Base-by-base conservation (phyloP, 2,113 vertebrate species). In the Psittacula cyanocephala region DNA sequence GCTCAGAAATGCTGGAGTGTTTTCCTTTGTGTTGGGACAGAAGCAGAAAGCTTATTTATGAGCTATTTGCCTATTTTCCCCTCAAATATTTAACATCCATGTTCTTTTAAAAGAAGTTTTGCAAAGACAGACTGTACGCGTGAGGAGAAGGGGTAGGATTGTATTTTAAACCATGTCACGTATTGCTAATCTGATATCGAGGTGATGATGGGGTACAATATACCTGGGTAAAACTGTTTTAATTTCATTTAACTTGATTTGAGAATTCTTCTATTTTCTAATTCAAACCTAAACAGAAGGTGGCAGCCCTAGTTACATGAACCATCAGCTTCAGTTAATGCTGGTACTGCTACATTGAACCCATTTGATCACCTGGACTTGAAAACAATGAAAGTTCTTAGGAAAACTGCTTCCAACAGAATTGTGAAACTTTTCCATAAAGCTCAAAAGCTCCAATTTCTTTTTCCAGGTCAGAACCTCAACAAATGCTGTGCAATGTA, bases 181-280 rank as follows among this genome's bases (percentile, higher is more conserved):
- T 28, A 6, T 15, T 31, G 19, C 13, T 70, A 11, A n/a, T 44
- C 7, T 28, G n/a, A 22, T 74, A 19, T 2, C 29, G 37, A 53
- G 46, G 16, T 53, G 37, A 49, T 0, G 0, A 3, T 41, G 29
- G 27, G 18, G 33, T 37, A 11, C 7, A 53, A n/a, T 5, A 41
- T 15, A 49, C 7, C 52, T 68, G 13, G 5, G 25, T 46, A 39
- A 29, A 19, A 5, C 28, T 53, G 64, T 67, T 70, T 53, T 43
- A 33, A 44, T 27, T 37, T 53, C 7, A 18, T 31, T 55, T 31
- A 19, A 13, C 9, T 77, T 55, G 10, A 29, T 81, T 23, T 52
- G n/a, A 85, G 43, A 28, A 6, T 4, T 49, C 17, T 37, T 70
- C 81, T 1, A 5, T 29, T 82, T 75, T 79, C 43, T 49, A 17